A percentile compares a stretch with the other conserved stretches of the same genome.
These are phyloP conservation scores for Neoascia interrupta DNA, from an alignment of 2,888 invertebrate species.

Conservation along the genomic window DNA sequence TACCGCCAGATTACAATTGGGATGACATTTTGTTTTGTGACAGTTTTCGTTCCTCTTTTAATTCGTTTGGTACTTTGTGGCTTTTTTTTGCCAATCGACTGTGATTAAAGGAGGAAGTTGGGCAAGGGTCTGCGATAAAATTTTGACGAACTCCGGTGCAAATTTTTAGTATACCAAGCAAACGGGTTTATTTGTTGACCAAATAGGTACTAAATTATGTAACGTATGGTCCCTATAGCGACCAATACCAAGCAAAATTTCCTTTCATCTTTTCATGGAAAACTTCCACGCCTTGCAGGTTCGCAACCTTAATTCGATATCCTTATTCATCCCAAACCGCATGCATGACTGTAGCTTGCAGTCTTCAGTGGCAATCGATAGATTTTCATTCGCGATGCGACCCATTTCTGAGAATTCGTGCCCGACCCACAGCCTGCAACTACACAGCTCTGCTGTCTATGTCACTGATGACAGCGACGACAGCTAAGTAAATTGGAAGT, in stretches of 20 bases:
- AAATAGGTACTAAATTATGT: no score
- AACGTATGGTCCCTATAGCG: no score
- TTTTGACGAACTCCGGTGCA: no score
- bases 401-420: constrained; percentile 30
- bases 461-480: constrained; percentile 31
- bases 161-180: no score
- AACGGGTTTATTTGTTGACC: no score
- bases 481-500: constrained; percentile 58
- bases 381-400: constrained; percentile 43
- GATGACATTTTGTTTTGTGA: constrained; percentile 50
- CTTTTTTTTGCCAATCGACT: no score
- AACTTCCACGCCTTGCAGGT: background rate
- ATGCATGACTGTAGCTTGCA: constrained; percentile 48
- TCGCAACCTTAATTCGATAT: constrained; percentile 3
- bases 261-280: background rate
- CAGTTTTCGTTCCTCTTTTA: constrained; percentile 2
- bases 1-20: constrained; percentile 58
- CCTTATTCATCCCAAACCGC: constrained; percentile 27
- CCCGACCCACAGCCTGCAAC: background rate
- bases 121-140: no score
- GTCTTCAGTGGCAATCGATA: constrained; percentile 38
- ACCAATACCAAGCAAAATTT: no score
- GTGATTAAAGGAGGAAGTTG: no score
- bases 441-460: background rate
- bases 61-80: background rate